Conservation (phyloP, 2,113 vertebrate species). For the Prionailurus bengalensis region DNA sequence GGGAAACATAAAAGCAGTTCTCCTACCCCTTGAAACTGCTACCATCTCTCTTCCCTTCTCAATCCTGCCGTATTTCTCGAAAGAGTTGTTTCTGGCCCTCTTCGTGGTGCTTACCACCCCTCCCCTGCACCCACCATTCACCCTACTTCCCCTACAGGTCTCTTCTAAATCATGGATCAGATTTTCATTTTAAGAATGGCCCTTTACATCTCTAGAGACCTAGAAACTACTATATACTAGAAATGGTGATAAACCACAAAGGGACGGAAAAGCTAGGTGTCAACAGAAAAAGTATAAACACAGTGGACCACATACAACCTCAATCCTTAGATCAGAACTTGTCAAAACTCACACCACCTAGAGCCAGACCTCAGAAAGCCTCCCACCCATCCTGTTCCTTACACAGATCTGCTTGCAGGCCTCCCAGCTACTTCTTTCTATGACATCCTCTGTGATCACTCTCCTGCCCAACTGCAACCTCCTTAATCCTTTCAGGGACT, state of each 20-base stretch:
- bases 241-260: neutral
- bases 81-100: neutral
- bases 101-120: accelerated
- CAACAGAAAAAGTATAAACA: neutral
- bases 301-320: neutral
- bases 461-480: neutral
- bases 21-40: neutral
- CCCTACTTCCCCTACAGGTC: neutral
- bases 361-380: neutral
- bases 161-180: neutral
- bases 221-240: neutral
- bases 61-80: neutral
- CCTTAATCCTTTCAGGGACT: accelerated
- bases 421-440: neutral
- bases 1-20: neutral
- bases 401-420: neutral
- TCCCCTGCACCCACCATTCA: accelerated
- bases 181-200: neutral
- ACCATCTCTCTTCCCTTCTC: neutral
- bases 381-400: accelerated
- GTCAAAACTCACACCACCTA: neutral
- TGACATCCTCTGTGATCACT: neutral
- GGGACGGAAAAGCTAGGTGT: neutral
- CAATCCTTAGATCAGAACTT: neutral
- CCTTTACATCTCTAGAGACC: neutral